Evolutionary conservation across 2,113 vertebrate species (phyloP), one percentile per base, ranked within the genome.

Genomic region (Sarotherodon lohbergeri): DNA sequence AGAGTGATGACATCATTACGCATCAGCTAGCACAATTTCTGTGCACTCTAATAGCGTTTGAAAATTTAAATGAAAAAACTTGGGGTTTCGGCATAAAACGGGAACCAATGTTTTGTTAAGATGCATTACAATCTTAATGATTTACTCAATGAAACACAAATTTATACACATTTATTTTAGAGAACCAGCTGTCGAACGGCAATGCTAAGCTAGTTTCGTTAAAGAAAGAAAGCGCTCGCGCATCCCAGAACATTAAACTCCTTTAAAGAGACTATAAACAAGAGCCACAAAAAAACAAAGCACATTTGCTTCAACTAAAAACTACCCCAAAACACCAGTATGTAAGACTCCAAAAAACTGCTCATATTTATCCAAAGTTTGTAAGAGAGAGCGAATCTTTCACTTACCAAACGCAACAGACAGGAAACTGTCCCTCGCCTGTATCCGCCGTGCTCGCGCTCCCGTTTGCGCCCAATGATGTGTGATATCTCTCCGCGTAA

Each of bases 171-270:
- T 61, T 52, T 22, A 55, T 56, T 80, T 59, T 78, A 24, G 27
- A 89, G 34, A 79, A 66, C 32, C 86, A 14, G n/a, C n/a, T 59
- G 73, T 56, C 81, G 90, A 29, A 22, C 2, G 66, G 39, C 88
- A 84, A n/a, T 78, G 91, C 92, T 8, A 52, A 80, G 90, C 90
- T 95, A 93, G 78, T 90, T 66, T 59, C 41, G 54, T 16, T 14
- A 84, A 89, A 95, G 91, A 96, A 95, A 95, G 95, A 93, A 93
- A 88, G 88, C 84, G 89, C 89, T 92, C 88, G 32, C 17, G 78
- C 73, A 89, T 59, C 73, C 43, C 22, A 9, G 7, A 9, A 7
- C 66, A 24, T 71, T 48, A 36, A 84, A 88, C 55, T 90, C 39
- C 54, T 13, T 41, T 73, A 36, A 43, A 66, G 14, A 71, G 1